phyloP scores from a whole-genome alignment of 2,888 invertebrate genomes.

The Mantis religiosa region DNA sequence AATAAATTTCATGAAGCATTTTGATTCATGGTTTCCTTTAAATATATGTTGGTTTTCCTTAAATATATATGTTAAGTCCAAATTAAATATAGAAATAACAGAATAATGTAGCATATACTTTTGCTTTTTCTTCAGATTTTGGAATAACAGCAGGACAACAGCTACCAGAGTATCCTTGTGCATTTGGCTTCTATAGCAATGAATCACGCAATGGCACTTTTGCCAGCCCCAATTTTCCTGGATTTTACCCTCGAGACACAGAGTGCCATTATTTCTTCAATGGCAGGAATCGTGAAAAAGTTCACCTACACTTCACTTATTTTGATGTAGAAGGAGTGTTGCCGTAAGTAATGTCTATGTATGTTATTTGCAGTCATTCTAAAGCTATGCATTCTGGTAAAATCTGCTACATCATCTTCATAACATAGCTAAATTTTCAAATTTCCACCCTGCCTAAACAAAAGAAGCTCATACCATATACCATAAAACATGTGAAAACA shows the following conservation, averaged over 20 bases:
- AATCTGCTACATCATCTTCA: too few species aligned
- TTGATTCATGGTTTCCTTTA: too few species aligned
- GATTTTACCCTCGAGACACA: slow-evolving; percentile 82
- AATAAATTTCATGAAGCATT: too few species aligned
- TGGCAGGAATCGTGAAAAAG: slow-evolving; percentile 70
- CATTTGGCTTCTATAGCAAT: slow-evolving; percentile 83
- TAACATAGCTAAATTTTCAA: too few species aligned
- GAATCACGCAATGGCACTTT: slow-evolving; percentile 75
- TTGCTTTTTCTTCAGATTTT: slow-evolving; percentile 62
- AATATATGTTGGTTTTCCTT: too few species aligned
- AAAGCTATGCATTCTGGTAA: background rate
- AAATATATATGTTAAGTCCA: too few species aligned
- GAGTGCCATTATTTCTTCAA: slow-evolving; percentile 90
- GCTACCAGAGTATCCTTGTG: slow-evolving; percentile 72
- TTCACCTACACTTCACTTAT: slow-evolving; percentile 80
- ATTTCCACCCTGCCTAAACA: too few species aligned
- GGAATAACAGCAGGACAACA: slow-evolving; percentile 81
- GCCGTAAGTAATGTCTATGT: slow-evolving; percentile 64
- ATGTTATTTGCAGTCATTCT: background rate
- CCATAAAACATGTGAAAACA: too few species aligned
- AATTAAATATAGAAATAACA: too few species aligned
- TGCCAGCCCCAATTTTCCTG: slow-evolving; percentile 86
- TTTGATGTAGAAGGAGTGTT: slow-evolving; percentile 92
- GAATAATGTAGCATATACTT: too few species aligned
- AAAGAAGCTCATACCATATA: too few species aligned